Percentiles rank a stretch among this genome's conserved stretches.
Evolutionary conservation across 2,797 vertebrate species (phyloP).

Genomic region (Mycteria americana): DNA sequence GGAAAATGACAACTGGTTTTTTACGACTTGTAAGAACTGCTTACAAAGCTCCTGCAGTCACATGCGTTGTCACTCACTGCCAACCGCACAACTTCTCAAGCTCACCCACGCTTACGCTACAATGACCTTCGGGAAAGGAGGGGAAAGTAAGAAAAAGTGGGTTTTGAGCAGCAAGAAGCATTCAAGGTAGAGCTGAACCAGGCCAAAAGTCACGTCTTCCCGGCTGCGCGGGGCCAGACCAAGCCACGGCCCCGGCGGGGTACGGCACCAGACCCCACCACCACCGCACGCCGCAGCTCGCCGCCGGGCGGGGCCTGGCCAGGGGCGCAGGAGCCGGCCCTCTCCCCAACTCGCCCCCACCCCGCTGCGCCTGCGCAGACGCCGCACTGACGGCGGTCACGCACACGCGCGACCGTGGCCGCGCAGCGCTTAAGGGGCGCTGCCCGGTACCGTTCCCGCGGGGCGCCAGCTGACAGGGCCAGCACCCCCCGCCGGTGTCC

Average conservation of each 20-base stretch:
- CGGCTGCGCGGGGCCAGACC: neutral
- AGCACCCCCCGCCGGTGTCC: too few relatives aligned
- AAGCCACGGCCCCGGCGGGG: accelerated
- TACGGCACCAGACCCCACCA: accelerated
- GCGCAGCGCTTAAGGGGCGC: neutral
- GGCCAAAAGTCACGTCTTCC: accelerated
- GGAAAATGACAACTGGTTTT: accelerated
- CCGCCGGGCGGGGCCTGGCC: too few relatives aligned
- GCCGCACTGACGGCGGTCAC: neutral
- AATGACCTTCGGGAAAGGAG: neutral
- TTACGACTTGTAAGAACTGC: neutral
- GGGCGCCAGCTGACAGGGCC: neutral
- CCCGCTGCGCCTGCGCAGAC: neutral
- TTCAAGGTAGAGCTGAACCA: accelerated
- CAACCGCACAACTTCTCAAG: neutral
- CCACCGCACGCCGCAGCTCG: too few relatives aligned
- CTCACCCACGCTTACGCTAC: neutral
- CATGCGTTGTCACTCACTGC: accelerated
- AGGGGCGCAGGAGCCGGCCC: neutral
- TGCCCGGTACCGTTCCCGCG: too few relatives aligned
- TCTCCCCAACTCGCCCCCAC: neutral
- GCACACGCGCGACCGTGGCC: neutral
- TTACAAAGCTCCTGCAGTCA: neutral
- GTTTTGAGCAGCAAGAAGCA: accelerated
- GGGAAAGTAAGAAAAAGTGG: accelerated